These are phyloP conservation scores for Plectropomus leopardus DNA, from an alignment of 2,113 vertebrate species.

Conservation along the genomic window DNA sequence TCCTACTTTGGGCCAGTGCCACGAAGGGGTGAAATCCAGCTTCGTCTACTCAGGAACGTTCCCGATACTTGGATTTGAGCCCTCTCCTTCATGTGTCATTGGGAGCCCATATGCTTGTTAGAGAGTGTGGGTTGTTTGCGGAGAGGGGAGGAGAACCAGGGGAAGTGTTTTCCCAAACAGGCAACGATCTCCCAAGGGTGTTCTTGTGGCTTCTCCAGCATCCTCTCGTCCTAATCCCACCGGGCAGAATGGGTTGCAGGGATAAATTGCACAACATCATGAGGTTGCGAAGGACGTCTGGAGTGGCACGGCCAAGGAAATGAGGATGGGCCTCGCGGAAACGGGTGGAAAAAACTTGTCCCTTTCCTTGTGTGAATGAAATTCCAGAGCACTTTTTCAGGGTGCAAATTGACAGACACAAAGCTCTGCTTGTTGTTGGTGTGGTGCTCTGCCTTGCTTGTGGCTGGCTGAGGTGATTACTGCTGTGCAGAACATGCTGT, in stretches of 20 bases:
- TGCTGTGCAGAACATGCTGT: slow-evolving; percentile 73
- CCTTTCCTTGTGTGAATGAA: slow-evolving; percentile 62
- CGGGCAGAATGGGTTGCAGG: slow-evolving; percentile 43
- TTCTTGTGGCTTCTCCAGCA: slow-evolving; percentile 73
- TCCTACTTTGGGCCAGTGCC: slow-evolving; percentile 72
- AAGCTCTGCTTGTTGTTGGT: slow-evolving; percentile 71
- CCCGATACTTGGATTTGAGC: slow-evolving; percentile 66
- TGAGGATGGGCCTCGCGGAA: slow-evolving; percentile 19
- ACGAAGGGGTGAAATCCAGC: slow-evolving; percentile 71
- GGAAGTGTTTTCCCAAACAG: slow-evolving; percentile 72
- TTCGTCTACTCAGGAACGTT: slow-evolving; percentile 68
- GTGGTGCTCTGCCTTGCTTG: slow-evolving; percentile 67
- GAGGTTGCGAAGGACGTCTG: slow-evolving; percentile 36
- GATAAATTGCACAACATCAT: slow-evolving; percentile 60
- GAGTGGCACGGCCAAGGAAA: slow-evolving; percentile 34
- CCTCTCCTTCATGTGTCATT: slow-evolving; percentile 79
- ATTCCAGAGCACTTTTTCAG: slow-evolving; percentile 65
- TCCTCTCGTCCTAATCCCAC: slow-evolving; percentile 59
- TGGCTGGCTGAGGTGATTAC: slow-evolving; percentile 76
- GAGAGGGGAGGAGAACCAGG: slow-evolving; percentile 58
- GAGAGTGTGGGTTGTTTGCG: slow-evolving; percentile 65
- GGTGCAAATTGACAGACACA: slow-evolving; percentile 62
- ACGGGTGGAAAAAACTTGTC: slow-evolving; percentile 4
- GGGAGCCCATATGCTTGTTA: slow-evolving; percentile 78
- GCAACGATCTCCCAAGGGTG: slow-evolving; percentile 73